Base-by-base conservation (phyloP, 2,888 invertebrate genomes). In the Diachrysia chrysitis region DNA sequence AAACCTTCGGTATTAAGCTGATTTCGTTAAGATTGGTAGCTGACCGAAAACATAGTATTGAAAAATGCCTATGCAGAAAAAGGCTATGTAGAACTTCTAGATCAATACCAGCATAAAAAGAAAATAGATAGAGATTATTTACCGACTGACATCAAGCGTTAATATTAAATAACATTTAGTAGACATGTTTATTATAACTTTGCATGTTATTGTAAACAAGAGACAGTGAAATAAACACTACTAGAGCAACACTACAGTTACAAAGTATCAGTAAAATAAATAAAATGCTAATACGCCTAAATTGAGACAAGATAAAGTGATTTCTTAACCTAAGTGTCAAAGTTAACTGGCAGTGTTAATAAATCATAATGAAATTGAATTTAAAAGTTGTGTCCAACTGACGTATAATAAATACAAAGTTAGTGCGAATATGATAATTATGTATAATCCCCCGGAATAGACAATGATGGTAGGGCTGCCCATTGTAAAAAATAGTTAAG, bases 281-380 rank as follows among this genome's bases (percentile, higher is more conserved):
- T n/a, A 17, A 56, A 55, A 29, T 46, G 35, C 29, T 21, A 42
- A 46, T 46, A 55, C 42, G 25, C 42, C 62, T 37, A 29, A 62
- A 66, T 57, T 32, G 29, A 58, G 29, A 51, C 32, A 62, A 35
- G 37, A 67, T 48, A 46, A 57, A 53, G 25, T 55, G 9, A 46
- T 76, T 63, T 67, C 5, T 46, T 60, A 46, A 1, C 19, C 12
- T 19, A 37, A 58, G 56, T 25, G 46, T 51, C 51, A 35, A 9
- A 51, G 23, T 23, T 32, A 17, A n/a, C 29, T 10, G 21, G 14
- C 48, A 46, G 9, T 21, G 42, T 12, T 14, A 23, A 64, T 66
- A 66, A 65, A 71, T 66, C 54, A 71, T 57, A 42, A 64, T 66
- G 48, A 57, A 64, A 76, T 60, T 60, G 29, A 65, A 60, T 76